Evolutionary conservation across 2,113 vertebrate species (phyloP).

Genomic region (Ellobius talpinus): DNA sequence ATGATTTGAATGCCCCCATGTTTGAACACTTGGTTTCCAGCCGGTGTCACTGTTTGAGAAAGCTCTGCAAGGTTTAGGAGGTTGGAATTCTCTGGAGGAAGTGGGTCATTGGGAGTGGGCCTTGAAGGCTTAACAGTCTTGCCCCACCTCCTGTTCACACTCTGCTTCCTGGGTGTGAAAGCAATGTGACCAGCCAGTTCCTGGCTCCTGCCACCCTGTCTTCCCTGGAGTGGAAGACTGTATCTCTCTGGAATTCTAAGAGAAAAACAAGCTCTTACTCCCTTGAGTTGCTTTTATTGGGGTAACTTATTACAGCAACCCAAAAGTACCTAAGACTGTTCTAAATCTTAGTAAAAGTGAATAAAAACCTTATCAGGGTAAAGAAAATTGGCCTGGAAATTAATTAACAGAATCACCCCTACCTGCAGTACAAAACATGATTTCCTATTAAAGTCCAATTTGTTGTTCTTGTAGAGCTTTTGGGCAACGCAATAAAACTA

Average conservation of each 20-base stretch:
- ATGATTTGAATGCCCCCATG: neutral
- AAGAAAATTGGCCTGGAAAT: conserved; percentile 20
- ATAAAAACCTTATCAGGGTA: neutral
- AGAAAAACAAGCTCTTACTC: neutral
- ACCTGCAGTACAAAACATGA: neutral
- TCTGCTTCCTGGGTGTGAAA: neutral
- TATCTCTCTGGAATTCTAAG: neutral
- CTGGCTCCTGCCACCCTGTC: neutral
- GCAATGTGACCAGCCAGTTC: neutral
- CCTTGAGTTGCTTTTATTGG: neutral
- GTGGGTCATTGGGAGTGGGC: neutral
- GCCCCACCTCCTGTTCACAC: neutral
- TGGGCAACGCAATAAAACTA: neutral
- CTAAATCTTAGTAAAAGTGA: conserved; percentile 31
- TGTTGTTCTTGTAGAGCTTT: neutral
- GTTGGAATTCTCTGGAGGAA: neutral
- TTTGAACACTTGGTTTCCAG: neutral
- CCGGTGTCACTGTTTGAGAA: neutral
- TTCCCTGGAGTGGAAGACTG: neutral
- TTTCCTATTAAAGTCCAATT: neutral
- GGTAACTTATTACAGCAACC: neutral
- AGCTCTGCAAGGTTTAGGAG: neutral
- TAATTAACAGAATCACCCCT: neutral
- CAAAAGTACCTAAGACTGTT: neutral
- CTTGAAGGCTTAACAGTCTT: neutral